A percentile compares a stretch with the other conserved stretches of the same genome.
Evolutionary conservation across 2,113 vertebrate genomes (phyloP).

Genomic region (Lamprotornis superbus): DNA sequence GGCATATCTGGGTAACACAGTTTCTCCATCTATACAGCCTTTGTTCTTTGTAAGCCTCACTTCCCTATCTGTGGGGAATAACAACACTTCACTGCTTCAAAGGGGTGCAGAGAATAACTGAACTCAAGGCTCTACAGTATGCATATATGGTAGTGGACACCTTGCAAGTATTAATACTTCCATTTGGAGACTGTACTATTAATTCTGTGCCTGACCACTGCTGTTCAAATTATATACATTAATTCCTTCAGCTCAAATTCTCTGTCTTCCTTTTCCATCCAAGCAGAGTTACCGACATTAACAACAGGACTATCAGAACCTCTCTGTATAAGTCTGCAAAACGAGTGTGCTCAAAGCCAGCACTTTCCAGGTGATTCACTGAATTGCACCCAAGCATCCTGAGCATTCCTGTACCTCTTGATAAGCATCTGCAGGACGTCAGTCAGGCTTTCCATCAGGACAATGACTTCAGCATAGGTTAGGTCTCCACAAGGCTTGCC

Average conservation of each 20-base stretch:
- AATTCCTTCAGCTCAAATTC: background rate
- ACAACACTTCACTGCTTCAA: constrained; percentile 33
- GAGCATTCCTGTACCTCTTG: constrained; percentile 82
- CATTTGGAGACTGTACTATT: background rate
- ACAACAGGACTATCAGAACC: background rate
- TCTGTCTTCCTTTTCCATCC: background rate
- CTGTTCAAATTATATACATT: background rate
- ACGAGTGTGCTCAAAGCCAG: background rate
- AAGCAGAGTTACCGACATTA: background rate
- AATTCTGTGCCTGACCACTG: background rate
- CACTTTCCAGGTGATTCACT: background rate
- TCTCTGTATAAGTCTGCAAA: background rate
- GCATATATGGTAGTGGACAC: background rate
- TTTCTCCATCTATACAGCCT: background rate
- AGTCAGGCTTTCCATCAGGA: constrained; percentile 81
- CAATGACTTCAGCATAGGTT: constrained; percentile 80
- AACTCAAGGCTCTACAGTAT: background rate
- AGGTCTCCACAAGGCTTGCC: constrained; percentile 85
- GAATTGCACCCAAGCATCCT: background rate
- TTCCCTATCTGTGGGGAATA: constrained; percentile 41
- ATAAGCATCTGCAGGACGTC: constrained; percentile 87
- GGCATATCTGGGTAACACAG: background rate
- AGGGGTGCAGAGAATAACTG: background rate
- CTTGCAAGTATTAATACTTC: background rate
- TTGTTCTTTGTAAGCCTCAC: constrained; percentile 47